A percentile compares a stretch with the other conserved stretches of the same genome.
Conservation (phyloP, 2,113 vertebrate genomes). For the Coptodon rendalli region DNA sequence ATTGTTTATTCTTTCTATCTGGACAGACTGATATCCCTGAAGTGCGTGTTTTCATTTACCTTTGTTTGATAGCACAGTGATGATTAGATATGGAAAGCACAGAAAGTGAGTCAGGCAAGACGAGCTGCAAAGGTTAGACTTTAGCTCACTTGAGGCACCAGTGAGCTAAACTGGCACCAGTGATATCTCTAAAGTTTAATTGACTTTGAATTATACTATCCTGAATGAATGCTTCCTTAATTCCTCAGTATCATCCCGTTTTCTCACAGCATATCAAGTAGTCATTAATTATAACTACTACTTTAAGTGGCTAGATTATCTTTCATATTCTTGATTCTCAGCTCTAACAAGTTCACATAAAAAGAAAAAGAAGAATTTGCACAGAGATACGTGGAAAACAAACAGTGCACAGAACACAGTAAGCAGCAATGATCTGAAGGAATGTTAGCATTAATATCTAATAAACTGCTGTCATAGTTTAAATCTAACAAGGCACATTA, state of each 20-base stretch:
- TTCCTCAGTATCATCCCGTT: not conserved
- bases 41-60: not conserved
- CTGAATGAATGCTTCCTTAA: not conserved
- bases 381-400: not conserved
- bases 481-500: not conserved
- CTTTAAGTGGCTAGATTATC: not conserved
- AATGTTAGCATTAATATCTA: not conserved
- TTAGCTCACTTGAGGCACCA: not conserved
- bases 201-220: not conserved
- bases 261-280: not conserved
- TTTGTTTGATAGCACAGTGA: not conserved
- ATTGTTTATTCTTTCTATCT: not conserved
- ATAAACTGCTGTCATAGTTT: not conserved
- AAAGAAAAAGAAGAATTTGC: not conserved
- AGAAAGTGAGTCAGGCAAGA: not conserved
- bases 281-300: not conserved
- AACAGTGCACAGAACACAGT: not conserved
- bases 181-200: not conserved
- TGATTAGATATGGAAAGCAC: not conserved
- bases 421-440: not conserved
- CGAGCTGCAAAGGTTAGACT: not conserved
- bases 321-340: not conserved
- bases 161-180: not conserved
- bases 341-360: not conserved
- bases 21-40: not conserved